phyloP scores from a whole-genome alignment of 2,888 invertebrate species.

The Eupithecia pulchellata region DNA sequence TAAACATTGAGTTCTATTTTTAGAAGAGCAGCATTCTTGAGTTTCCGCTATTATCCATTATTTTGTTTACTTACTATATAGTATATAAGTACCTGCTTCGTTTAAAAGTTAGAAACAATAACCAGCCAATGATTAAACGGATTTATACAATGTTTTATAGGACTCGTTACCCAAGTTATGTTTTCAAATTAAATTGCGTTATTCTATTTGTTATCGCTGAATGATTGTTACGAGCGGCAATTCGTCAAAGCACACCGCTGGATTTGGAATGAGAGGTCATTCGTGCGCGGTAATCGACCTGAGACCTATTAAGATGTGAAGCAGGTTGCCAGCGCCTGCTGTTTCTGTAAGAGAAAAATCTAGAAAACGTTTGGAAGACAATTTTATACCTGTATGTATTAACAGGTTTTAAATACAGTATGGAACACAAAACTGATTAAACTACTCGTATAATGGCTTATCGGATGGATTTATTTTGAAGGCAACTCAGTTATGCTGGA shows the following conservation, averaged over 20 bases:
- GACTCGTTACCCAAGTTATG: slow-evolving; percentile 8
- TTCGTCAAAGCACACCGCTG: slow-evolving; percentile 44
- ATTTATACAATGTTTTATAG: not conserved
- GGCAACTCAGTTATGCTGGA: too few relatives aligned
- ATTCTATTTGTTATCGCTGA: slow-evolving; percentile 33
- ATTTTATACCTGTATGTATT: not conserved
- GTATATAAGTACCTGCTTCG: not conserved
- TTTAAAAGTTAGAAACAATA: not conserved
- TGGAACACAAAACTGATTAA: not conserved
- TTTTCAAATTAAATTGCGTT: slow-evolving; percentile 26
- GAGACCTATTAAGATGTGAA: slow-evolving; percentile 4
- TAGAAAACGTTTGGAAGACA: not conserved
- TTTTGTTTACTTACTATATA: too few relatives aligned
- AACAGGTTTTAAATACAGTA: not conserved
- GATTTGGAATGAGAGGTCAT: slow-evolving; percentile 37
- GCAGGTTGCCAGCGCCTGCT: not conserved
- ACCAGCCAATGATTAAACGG: not conserved
- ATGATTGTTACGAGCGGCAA: slow-evolving; percentile 32
- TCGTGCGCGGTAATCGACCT: slow-evolving; percentile 39
- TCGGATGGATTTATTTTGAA: too few relatives aligned
- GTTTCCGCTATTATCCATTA: not conserved
- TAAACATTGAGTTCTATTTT: not conserved
- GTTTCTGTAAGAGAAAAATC: not conserved
- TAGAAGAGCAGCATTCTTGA: not conserved
- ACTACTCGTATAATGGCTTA: too few relatives aligned